Percentiles rank a stretch among this genome's conserved stretches.
Conservation (phyloP, 2,888 invertebrate species). For the Chesias legatella region DNA sequence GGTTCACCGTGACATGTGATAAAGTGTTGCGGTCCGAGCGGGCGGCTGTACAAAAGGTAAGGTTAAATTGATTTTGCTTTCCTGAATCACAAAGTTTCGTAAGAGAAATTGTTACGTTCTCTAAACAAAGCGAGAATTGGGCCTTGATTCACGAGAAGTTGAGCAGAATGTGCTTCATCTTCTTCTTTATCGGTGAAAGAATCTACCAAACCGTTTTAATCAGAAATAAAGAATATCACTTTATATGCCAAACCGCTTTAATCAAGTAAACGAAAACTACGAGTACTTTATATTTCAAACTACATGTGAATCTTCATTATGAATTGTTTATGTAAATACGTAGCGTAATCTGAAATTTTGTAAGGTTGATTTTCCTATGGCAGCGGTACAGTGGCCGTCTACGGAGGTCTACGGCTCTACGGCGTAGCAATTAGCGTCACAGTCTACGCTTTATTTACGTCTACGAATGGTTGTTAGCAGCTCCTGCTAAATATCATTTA, state of each 20-base stretch:
- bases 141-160: conserved; percentile 1
- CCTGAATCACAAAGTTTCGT: conserved; percentile 32
- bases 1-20: conserved; percentile 55
- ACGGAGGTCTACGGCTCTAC: conserved; percentile 39
- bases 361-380: not conserved
- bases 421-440: conserved; percentile 58
- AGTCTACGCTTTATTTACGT: conserved; percentile 47
- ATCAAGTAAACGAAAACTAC: too few species aligned
- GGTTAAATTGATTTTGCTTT: conserved; percentile 28
- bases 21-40: conserved; percentile 45
- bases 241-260: too few species aligned
- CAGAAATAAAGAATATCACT: too few species aligned
- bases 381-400: conserved; percentile 33
- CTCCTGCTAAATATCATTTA: conserved; percentile 20
- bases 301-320: too few species aligned
- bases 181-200: too few species aligned
- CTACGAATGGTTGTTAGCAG: conserved; percentile 22
- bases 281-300: too few species aligned
- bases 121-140: conserved; percentile 19
- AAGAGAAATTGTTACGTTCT: conserved; percentile 28
- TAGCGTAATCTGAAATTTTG: too few species aligned
- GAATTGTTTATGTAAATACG: too few species aligned
- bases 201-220: too few species aligned
- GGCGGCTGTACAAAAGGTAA: conserved; percentile 68
- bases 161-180: too few species aligned